Conservation (phyloP, 2,113 vertebrate genomes). For the Megaceryle maxima region DNA sequence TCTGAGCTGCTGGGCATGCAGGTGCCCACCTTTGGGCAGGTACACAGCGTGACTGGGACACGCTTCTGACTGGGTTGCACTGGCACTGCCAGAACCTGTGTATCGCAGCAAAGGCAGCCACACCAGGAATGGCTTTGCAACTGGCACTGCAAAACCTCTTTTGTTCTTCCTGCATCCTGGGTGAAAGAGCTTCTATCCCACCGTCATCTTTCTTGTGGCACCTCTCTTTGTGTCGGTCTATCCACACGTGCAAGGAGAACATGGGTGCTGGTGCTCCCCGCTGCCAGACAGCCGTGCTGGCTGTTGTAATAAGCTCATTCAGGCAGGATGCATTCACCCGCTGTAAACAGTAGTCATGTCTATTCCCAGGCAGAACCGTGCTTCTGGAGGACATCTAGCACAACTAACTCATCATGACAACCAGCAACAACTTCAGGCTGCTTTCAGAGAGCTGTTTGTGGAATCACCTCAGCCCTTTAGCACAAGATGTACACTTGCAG, state of each 20-base stretch:
- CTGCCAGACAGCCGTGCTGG: neutral
- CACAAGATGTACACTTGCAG: neutral
- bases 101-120: neutral
- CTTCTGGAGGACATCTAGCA: constrained; percentile 52
- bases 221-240: neutral
- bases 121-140: neutral
- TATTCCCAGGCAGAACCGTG: neutral
- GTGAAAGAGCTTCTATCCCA: neutral
- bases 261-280: neutral
- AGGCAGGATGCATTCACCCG: neutral
- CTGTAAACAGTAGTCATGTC: constrained; percentile 11
- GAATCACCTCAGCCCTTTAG: constrained; percentile 20
- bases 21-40: neutral
- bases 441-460: constrained; percentile 41
- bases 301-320: neutral
- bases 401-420: constrained; percentile 59
- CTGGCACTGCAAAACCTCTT: neutral
- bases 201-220: neutral
- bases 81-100: rapidly evolving
- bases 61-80: neutral
- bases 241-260: neutral
- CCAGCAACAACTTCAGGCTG: constrained; percentile 56
- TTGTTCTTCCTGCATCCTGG: neutral
- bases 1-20: neutral
- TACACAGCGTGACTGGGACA: neutral